phyloP scores from a whole-genome alignment of 2,888 invertebrate genomes.

The Heliconius ismenius region DNA sequence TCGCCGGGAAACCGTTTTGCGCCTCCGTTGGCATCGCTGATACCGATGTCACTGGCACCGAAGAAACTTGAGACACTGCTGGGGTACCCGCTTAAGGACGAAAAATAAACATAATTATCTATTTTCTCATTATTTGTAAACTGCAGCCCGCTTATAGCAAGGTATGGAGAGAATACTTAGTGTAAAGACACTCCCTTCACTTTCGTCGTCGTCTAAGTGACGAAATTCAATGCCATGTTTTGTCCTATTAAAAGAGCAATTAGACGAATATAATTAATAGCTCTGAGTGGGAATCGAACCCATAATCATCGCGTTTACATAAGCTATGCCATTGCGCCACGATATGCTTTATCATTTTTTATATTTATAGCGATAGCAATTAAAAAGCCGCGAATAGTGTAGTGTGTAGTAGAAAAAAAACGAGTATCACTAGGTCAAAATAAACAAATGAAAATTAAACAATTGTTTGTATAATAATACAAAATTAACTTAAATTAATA shows the following conservation, averaged over 20 bases:
- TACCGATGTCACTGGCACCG: slow-evolving; percentile 57
- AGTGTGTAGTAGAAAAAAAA: too few species aligned
- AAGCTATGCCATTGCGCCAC: not conserved
- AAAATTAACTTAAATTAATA: too few species aligned
- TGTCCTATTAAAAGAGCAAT: not conserved
- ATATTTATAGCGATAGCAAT: too few species aligned
- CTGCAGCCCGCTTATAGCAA: not conserved
- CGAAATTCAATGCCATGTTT: not conserved
- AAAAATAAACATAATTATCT: not conserved
- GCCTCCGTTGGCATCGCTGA: slow-evolving; percentile 61
- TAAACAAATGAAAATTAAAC: too few species aligned
- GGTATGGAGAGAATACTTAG: not conserved
- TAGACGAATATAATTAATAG: not conserved
- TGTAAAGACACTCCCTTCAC: too few species aligned
- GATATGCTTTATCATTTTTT: not conserved
- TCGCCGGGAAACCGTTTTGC: slow-evolving; percentile 70
- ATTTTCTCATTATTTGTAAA: not conserved
- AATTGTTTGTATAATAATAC: too few species aligned
- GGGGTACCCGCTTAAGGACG: slow-evolving; percentile 50
- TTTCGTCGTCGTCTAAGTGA: not conserved
- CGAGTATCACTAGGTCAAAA: too few species aligned
- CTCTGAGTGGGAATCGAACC: not conserved
- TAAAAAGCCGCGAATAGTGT: too few species aligned
- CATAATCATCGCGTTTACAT: not conserved
- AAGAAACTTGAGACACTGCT: slow-evolving; percentile 64